phyloP scores from a whole-genome alignment of 2,888 invertebrate genomes.

The Noctuana brunneofusca region DNA sequence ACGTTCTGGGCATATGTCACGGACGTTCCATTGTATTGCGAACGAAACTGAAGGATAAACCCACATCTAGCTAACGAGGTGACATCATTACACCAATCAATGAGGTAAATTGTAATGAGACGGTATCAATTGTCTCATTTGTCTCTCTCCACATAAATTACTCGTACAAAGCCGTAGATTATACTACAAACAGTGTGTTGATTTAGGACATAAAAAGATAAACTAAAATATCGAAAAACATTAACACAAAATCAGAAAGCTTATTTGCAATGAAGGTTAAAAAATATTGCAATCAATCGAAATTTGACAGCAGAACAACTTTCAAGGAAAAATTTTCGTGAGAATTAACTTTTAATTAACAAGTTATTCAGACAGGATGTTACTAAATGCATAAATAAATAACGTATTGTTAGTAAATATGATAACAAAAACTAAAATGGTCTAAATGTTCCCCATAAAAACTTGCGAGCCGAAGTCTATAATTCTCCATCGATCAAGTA shows the following conservation, averaged over 20 bases:
- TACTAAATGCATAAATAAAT: neutral
- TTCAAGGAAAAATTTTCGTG: conserved; percentile 2
- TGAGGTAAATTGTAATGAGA: conserved; percentile 34
- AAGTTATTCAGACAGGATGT: neutral
- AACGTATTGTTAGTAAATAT: neutral
- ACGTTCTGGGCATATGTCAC: conserved; percentile 27
- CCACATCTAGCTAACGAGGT: conserved; percentile 28
- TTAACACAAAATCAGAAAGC: neutral
- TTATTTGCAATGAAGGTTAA: conserved; percentile 8
- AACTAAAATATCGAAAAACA: no score
- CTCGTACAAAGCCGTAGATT: conserved; percentile 9
- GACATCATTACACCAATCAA: conserved; percentile 31
- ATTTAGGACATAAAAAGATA: neutral
- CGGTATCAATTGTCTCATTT: conserved; percentile 27
- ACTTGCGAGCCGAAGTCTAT: conserved; percentile 9
- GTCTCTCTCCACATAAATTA: conserved; percentile 22
- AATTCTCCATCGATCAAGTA: conserved; percentile 41
- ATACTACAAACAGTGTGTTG: neutral
- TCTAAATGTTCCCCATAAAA: conserved; percentile 9
- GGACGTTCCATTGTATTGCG: conserved; percentile 30
- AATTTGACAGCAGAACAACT: conserved; percentile 5
- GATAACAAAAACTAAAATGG: neutral
- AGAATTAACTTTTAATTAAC: neutral
- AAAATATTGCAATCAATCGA: conserved; percentile 7
- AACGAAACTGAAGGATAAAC: conserved; percentile 27